Base-by-base conservation (phyloP, 2,113 vertebrate species). In the Romanogobio albipinnatus region DNA sequence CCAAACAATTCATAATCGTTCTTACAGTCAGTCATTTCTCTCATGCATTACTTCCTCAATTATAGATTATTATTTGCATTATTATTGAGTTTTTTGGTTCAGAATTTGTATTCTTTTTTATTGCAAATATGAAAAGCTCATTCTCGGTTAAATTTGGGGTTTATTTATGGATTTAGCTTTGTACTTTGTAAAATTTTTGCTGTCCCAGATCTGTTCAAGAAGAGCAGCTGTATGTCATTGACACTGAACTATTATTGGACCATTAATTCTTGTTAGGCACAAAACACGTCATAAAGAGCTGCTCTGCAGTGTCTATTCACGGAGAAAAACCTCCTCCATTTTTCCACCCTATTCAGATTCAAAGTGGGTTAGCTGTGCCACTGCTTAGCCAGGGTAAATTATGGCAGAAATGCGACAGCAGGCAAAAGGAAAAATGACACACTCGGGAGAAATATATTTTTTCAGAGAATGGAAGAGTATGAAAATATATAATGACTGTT, bases 401-500 rank as follows among this genome's bases (percentile, higher is more conserved):
- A 39, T 3, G 11, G 45, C 62, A n/a, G 53, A 85, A 85, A 82
- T 61, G 74, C 36, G 33, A 47, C 47, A 19, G 29, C 8, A 47
- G 43, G 43, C 33, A 39, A 47, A 58, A 51, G 29, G 61, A 66
- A 53, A 82, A 76, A 84, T 33, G 4, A 15, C 59, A 19, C 45
- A 66, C 49, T 80, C 26, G n/a, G 24, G 36, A 47, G 39, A 78
- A 47, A 51, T 79, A 51, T 79, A 79, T 58, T 62, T 62, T 87
- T 36, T 80, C 33, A 26, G 79, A 5, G 9, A 79, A 36, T 36
- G 45, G 56, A 59, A 58, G 29, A 59, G 58, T 88, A 81, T 81
- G 75, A 84, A 84, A 81, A 81, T 51, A 84, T 51, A 74, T 84
- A 86, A 88, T 88, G 87, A 83, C 47, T 71, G 59, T 68, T 43